Percentiles rank a stretch among this genome's conserved stretches.
Evolutionary conservation across 2,113 vertebrate species (phyloP).

Genomic region (Ardeotis arabs): DNA sequence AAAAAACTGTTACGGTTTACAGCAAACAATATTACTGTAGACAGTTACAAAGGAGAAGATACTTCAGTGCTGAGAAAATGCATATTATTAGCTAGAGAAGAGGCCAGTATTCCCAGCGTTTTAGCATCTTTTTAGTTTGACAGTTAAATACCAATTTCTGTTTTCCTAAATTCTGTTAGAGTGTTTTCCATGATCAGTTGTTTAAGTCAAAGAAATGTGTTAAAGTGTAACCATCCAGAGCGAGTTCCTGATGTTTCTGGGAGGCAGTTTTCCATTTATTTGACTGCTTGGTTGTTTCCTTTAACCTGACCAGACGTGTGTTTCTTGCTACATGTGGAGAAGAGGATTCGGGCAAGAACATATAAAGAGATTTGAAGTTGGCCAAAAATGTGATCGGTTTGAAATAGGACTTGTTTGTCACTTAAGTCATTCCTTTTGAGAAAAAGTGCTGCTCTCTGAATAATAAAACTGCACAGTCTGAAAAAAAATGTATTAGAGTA

Average conservation of each 20-base stretch:
- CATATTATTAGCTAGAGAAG: background rate
- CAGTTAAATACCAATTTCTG: background rate
- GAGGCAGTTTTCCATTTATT: background rate
- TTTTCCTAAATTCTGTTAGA: background rate
- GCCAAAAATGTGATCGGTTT: background rate
- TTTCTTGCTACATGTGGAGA: background rate
- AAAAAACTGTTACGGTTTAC: background rate
- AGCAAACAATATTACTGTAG: background rate
- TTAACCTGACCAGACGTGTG: background rate
- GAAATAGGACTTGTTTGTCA: background rate
- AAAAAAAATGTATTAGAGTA: background rate
- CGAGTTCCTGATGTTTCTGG: background rate
- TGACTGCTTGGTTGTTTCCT: background rate
- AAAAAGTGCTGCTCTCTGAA: background rate
- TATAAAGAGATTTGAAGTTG: background rate
- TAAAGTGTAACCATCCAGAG: background rate
- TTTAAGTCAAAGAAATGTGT: background rate
- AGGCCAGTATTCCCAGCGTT: background rate
- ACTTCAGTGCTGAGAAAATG: background rate
- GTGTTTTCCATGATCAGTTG: accelerated
- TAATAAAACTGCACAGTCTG: background rate
- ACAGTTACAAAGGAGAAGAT: background rate
- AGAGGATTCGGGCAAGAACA: background rate
- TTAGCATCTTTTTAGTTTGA: background rate
- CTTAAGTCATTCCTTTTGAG: background rate